Conservation (phyloP, 2,113 vertebrate species). For the Nesogale talazaci region DNA sequence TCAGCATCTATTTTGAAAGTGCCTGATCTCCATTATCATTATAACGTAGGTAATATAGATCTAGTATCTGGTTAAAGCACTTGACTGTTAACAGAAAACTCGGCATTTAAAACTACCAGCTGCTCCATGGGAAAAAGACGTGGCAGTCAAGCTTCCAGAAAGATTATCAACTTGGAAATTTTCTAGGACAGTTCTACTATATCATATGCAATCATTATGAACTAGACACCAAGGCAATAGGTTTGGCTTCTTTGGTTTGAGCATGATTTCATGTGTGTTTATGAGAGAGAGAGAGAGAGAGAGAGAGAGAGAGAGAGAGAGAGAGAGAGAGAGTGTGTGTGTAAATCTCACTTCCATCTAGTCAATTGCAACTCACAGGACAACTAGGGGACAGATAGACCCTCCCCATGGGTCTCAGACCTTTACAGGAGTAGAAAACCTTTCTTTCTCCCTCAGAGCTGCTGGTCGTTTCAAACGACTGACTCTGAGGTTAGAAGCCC, state of each 20-base stretch:
- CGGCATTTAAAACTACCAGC: background rate
- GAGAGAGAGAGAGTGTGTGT: too few species aligned
- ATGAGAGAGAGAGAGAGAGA: too few species aligned
- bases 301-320: too few species aligned
- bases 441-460: too few species aligned
- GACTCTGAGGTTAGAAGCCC: too few species aligned
- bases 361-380: too few species aligned
- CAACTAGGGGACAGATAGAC: too few species aligned
- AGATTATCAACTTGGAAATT: background rate
- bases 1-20: background rate
- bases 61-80: background rate
- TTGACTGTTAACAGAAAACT: background rate
- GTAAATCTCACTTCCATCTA: too few species aligned
- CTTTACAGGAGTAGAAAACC: too few species aligned
- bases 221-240: background rate
- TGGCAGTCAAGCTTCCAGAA: background rate
- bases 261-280: background rate
- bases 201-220: background rate
- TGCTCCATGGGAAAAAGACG: background rate
- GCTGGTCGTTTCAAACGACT: too few species aligned
- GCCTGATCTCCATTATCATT: background rate
- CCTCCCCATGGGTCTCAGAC: too few species aligned
- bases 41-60: background rate
- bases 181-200: background rate
- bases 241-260: background rate